Percentiles rank a stretch among this genome's conserved stretches.
phyloP scores from a whole-genome alignment of 1,140 invertebrate genomes.

The Adelges cooleyi region DNA sequence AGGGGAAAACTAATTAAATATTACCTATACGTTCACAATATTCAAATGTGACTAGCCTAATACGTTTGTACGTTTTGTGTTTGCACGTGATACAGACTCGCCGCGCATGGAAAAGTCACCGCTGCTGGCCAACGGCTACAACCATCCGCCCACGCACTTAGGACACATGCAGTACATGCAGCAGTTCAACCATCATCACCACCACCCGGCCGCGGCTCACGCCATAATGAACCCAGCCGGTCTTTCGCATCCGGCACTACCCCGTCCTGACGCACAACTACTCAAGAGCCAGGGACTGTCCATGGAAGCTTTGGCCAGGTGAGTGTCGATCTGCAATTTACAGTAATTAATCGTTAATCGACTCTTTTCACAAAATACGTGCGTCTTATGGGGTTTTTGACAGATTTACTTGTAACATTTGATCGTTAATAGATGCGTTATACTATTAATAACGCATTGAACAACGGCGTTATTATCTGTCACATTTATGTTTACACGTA shows the following conservation, averaged over 20 bases:
- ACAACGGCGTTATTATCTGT: too few relatives aligned
- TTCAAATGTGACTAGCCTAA: too few relatives aligned
- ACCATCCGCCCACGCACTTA: slow-evolving; percentile 78
- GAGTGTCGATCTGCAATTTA: slow-evolving; percentile 34
- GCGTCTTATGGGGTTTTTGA: too few relatives aligned
- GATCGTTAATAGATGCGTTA: too few relatives aligned
- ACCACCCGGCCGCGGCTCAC: slow-evolving; percentile 50
- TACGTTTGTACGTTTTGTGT: too few relatives aligned
- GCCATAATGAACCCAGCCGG: slow-evolving; percentile 73
- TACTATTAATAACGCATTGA: too few relatives aligned
- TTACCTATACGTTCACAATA: too few relatives aligned
- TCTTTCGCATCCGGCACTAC: slow-evolving; percentile 64
- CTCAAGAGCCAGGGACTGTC: slow-evolving; percentile 58
- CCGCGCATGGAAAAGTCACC: slow-evolving; percentile 69
- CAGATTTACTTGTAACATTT: too few relatives aligned
- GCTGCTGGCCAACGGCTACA: slow-evolving; percentile 83
- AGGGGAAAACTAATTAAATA: too few relatives aligned
- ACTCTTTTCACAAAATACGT: too few relatives aligned
- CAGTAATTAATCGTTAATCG: too few relatives aligned
- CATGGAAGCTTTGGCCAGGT: slow-evolving; percentile 75
- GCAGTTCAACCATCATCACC: slow-evolving; percentile 46
- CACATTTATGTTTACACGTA: too few relatives aligned
- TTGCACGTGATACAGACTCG: background rate
- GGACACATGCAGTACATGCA: slow-evolving; percentile 81
- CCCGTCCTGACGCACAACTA: slow-evolving; percentile 55